These are phyloP conservation scores for Lepidurus arcticus DNA, from an alignment of 1,140 invertebrate species.

Conservation along the genomic window DNA sequence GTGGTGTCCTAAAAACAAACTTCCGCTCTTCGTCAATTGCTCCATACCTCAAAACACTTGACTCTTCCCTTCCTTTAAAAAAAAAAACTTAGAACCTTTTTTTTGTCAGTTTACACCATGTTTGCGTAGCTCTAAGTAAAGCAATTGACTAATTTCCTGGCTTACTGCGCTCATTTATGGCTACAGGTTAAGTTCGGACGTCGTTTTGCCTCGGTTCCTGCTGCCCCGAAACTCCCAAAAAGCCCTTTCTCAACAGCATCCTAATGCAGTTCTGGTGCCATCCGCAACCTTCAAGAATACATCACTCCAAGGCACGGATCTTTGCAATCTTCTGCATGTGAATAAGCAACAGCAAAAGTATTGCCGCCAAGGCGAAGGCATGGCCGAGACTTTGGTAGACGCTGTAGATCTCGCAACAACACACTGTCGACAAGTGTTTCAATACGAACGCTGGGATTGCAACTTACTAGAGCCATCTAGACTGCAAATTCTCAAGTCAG, in stretches of 20 bases:
- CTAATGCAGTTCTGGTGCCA: not conserved
- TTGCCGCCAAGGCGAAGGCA: slow-evolving; percentile 24
- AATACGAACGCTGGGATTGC: slow-evolving; percentile 47
- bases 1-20: not conserved
- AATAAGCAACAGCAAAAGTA: slow-evolving; percentile 25
- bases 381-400: slow-evolving; percentile 25
- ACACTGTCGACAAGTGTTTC: slow-evolving; percentile 47
- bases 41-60: not conserved
- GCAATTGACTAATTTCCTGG: not conserved
- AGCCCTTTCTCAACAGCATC: not conserved
- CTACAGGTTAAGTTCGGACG: not conserved
- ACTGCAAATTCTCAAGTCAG: slow-evolving; percentile 24
- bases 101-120: not conserved
- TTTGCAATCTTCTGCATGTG: slow-evolving; percentile 17
- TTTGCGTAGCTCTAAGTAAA: not conserved
- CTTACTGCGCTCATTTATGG: not conserved
- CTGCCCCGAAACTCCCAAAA: not conserved
- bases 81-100: not conserved
- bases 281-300: not conserved
- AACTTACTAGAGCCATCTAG: not conserved
- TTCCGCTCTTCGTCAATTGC: not conserved
- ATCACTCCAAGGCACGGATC: not conserved
- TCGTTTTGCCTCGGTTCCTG: not conserved
- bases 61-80: not conserved
- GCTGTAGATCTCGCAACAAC: slow-evolving; percentile 41